These are phyloP conservation scores for Mellilla xanthometata DNA, from an alignment of 2,888 invertebrate species.

Conservation along the genomic window DNA sequence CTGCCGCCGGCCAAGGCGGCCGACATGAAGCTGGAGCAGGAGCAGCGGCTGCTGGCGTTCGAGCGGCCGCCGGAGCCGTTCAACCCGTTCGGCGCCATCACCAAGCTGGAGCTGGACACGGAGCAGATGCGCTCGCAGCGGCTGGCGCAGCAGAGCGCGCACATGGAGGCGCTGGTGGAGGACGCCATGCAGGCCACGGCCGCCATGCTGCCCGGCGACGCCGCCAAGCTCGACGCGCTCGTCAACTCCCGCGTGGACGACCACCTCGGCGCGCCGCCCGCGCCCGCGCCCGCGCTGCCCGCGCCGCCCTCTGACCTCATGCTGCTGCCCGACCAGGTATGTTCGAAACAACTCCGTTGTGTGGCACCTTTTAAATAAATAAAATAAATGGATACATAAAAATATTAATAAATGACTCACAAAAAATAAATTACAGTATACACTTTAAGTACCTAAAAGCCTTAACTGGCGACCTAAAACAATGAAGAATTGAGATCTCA, in stretches of 20 bases:
- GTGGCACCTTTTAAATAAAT: too few relatives aligned
- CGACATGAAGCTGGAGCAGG: constrained; percentile 57
- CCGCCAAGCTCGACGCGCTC: constrained; percentile 82
- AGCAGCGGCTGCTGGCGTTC: constrained; percentile 54
- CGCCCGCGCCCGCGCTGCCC: constrained; percentile 55
- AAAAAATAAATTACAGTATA: too few relatives aligned
- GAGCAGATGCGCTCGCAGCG: constrained; percentile 57
- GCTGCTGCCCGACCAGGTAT: constrained; percentile 67
- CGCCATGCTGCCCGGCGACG: constrained; percentile 68
- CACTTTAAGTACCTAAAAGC: too few relatives aligned
- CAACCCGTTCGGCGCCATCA: constrained; percentile 66
- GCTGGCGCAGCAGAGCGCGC: constrained; percentile 67
- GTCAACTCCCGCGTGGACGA: constrained; percentile 75
- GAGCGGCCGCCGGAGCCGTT: constrained; percentile 37
- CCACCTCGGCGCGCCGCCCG: constrained; percentile 60
- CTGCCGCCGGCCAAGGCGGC: constrained; percentile 54
- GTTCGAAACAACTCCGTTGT: too few relatives aligned
- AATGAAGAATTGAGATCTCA: too few relatives aligned
- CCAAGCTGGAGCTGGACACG: constrained; percentile 63
- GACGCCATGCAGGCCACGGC: constrained; percentile 75
- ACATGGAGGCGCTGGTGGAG: constrained; percentile 74
- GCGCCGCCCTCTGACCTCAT: constrained; percentile 55
- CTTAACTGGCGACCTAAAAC: too few relatives aligned
- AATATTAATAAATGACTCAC: too few relatives aligned
- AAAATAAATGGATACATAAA: too few relatives aligned